Evolutionary conservation across 2,888 invertebrate genomes (phyloP), one percentile per base, ranked within the genome.

Genomic region (Amiota mariae): DNA sequence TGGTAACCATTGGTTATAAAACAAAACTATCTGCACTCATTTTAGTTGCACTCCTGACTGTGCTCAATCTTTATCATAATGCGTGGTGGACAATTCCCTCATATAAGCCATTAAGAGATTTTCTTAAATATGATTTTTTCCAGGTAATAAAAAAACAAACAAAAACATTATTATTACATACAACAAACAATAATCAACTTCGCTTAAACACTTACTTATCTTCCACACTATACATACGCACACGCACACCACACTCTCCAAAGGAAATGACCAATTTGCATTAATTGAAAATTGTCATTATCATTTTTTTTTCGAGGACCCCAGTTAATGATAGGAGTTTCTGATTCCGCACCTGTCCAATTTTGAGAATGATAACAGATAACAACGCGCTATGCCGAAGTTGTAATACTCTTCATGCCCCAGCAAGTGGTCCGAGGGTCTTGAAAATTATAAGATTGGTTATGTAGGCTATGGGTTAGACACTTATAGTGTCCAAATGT

Each of bases 91-190:
- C 93, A 85, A 95, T 99, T 88, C 98, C 98, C 4, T 93, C 95
- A 9, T 96, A 98, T 90, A 97, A 97, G 87, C 98, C 98, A 72
- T 94, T 99, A 82, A 93, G 99, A 90, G 99, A 99, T 92, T 99
- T 99, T 92, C 94, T 99, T 82, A 99, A 99, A 92, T 99, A 99
- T 89, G 99, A 99, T 91, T 99, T 99, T 93, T 99, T 99, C 95
- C 99, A 99, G 94, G 97, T 97, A 90, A 91, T 88, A 86, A 1
- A 13, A 51, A 10, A 51, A 51, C 54, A n/a, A 51, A 51, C 13
- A 51, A 12, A 36, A 0, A 24, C 24, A 24, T 24, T 2, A 36
- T 72, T 51, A 20, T 46, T 54, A 54, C 12, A n/a, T 54, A 54
- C 6, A n/a, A 13, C 4, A n/a, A n/a, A n/a, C n/a, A n/a, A 51